Evolutionary conservation across 2,113 vertebrate species (phyloP).

Genomic region (Gallinago undulata): DNA sequence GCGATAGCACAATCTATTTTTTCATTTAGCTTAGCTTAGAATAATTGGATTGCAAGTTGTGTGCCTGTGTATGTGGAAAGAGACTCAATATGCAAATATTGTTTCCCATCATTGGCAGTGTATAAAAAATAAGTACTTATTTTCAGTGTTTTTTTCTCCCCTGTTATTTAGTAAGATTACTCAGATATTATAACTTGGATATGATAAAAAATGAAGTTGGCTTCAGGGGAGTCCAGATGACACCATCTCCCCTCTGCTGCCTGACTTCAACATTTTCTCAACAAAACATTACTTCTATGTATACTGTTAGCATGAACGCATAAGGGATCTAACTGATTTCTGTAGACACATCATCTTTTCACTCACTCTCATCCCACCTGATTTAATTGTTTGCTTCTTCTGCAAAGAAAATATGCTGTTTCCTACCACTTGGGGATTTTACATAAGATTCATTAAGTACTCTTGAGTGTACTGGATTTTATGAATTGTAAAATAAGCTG

Average conservation of each 20-base stretch:
- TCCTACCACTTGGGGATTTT: not conserved
- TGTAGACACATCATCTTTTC: not conserved
- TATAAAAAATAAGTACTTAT: not conserved
- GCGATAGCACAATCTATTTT: not conserved
- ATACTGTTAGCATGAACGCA: not conserved
- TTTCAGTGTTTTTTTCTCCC: not conserved
- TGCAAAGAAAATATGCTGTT: not conserved
- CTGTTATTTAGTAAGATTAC: not conserved
- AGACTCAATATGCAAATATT: not conserved
- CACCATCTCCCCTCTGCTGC: not conserved
- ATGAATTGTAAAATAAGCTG: not conserved
- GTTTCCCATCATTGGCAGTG: not conserved
- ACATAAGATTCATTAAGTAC: not conserved
- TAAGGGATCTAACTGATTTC: not conserved
- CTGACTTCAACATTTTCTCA: not conserved
- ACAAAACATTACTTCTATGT: not conserved
- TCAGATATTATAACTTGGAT: not conserved
- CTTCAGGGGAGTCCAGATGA: not conserved
- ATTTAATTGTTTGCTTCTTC: not conserved
- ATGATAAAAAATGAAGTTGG: not conserved
- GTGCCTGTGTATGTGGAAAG: not conserved
- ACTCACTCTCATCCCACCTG: not conserved
- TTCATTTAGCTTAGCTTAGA: slow-evolving; percentile 13
- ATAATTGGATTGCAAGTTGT: not conserved
- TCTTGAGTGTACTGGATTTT: not conserved